Evolutionary conservation across 2,797 vertebrate species (phyloP).

Genomic region (Yasuhikotakia modesta): DNA sequence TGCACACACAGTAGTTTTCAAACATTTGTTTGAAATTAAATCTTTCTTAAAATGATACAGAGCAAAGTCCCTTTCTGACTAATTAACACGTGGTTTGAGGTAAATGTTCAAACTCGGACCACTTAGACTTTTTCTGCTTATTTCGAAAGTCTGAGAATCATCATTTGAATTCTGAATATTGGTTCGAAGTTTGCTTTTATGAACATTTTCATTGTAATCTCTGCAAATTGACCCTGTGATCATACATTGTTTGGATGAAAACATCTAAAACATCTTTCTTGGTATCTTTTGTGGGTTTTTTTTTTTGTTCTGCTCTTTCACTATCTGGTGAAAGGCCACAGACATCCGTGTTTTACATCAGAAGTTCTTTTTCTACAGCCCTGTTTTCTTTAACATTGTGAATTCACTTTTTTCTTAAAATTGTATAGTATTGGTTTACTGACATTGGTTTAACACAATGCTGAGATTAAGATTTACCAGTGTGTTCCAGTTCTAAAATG

Average conservation of each 20-base stretch:
- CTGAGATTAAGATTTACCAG: constrained; percentile 82
- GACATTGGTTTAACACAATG: constrained; percentile 65
- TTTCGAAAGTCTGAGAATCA: neutral
- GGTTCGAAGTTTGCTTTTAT: neutral
- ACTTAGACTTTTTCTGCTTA: neutral
- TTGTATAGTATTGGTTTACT: constrained; percentile 61
- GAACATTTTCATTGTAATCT: neutral
- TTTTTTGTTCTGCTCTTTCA: constrained; percentile 9
- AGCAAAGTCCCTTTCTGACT: neutral
- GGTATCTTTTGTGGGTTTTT: constrained; percentile 5
- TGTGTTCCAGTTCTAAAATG: constrained; percentile 86
- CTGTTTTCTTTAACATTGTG: constrained; percentile 52
- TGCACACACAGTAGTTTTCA: neutral
- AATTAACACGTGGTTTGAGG: neutral
- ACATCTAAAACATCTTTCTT: neutral
- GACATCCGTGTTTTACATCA: constrained; percentile 17
- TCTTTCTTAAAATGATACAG: neutral
- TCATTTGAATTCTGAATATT: neutral
- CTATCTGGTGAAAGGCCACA: neutral
- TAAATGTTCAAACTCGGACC: neutral
- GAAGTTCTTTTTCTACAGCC: constrained; percentile 8
- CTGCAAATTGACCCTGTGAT: constrained; percentile 19
- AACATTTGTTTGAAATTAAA: neutral
- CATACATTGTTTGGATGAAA: neutral
- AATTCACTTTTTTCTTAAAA: constrained; percentile 56